Evolutionary conservation across 2,113 vertebrate species (phyloP), one percentile per base, ranked within the genome.

Genomic region (Melanocharis versteri): DNA sequence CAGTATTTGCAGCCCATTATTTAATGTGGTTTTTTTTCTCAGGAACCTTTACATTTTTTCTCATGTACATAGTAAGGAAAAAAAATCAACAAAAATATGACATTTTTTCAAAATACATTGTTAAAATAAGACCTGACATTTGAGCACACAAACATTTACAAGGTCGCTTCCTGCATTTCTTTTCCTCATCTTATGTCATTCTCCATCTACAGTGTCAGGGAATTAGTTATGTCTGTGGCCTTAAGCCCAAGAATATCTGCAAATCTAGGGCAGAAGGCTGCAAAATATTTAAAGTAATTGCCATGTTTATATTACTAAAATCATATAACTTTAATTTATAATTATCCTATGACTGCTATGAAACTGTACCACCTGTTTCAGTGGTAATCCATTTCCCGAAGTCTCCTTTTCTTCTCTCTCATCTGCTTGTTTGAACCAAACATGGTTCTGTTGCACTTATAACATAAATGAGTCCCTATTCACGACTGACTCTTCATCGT

Each of bases 21-120:
- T 69, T 65, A 8, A 3, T 37, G 17, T 20, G 7, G 0, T 1
- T 30, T 30, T 54, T 50, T 72, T 44, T 0, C 24, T 40, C 11
- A 44, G 56, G 13, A 56, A 62, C 3, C 9, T 66, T 87, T 28
- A 27, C 1, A 27, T 60, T 70, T 76, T 85, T 84, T 64, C 30
- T 71, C 17, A 77, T 23, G 21, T 47, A 26, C 5, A 18, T 33
- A 58, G 22, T 6, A 58, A 35, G 5, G 4, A 21, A 51, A 65
- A 66, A 84, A 39, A 53, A 75, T 37, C 15, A 85, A 60, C 48
- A 60, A 60, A 88, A 89, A 12, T 12, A 47, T 40, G 27, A 54
- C 35, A 61, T 33, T 79, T 72, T 12, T 70, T 18, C 15, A 53
- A 85, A 69, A 57, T 35, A 54, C 11, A n/a, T 65, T 65, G 40